These are phyloP conservation scores for Uloborus plumipes DNA, from an alignment of 2,888 invertebrate species.

Conservation along the genomic window DNA sequence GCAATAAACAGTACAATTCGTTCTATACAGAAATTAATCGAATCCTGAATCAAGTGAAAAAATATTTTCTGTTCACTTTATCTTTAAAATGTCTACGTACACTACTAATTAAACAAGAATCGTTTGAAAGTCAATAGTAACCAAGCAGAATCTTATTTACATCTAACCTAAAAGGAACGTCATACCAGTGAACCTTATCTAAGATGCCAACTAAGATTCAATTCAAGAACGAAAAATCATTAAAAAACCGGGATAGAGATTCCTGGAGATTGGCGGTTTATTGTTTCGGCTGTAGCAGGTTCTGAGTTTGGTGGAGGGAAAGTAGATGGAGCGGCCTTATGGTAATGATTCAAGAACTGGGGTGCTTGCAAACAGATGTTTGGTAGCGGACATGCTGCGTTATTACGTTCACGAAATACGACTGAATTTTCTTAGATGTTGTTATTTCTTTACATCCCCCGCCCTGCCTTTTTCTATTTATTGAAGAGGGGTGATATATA, in stretches of 20 bases:
- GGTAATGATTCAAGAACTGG: conserved; percentile 35
- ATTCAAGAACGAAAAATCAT: background rate
- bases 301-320: conserved; percentile 11
- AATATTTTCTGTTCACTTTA: no score
- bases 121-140: no score
- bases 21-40: no score
- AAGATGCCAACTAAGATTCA: no score
- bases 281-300: background rate
- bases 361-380: conserved; percentile 42
- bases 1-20: no score
- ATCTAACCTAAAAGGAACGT: no score
- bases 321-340: conserved; percentile 19
- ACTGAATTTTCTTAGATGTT: conserved; percentile 26
- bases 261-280: background rate
- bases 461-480: conserved; percentile 12
- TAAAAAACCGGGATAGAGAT: background rate
- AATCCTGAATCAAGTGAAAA: no score
- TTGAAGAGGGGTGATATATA: conserved; percentile 7
- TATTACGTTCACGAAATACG: conserved; percentile 46
- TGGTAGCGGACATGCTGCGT: conserved; percentile 21
- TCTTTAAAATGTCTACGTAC: no score
- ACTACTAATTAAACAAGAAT: no score
- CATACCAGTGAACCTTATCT: no score
- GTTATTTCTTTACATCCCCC: conserved; percentile 26
- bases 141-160: no score